phyloP scores from a whole-genome alignment of 2,888 invertebrate species.

The Lasioglossum lativentre region DNA sequence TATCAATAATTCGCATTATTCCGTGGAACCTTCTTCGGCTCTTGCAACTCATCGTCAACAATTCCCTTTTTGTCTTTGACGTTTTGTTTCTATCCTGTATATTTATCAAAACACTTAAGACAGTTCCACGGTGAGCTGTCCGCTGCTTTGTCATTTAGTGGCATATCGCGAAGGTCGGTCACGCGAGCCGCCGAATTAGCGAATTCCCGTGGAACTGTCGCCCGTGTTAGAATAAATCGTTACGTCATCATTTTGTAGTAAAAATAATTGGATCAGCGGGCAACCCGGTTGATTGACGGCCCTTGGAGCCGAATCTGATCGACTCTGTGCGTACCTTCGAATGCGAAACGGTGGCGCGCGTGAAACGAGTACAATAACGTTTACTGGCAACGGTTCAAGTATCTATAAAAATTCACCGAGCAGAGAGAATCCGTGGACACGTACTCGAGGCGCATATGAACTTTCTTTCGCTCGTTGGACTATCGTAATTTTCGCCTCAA shows the following conservation, averaged over 20 bases:
- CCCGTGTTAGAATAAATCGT: background rate
- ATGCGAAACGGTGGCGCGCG: background rate
- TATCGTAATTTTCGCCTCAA: background rate
- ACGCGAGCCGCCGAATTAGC: background rate
- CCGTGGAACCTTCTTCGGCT: background rate
- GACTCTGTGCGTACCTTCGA: constrained; percentile 23
- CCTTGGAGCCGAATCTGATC: background rate
- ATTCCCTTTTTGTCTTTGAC: background rate
- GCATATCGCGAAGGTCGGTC: background rate
- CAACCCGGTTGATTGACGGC: background rate
- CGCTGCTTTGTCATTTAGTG: background rate
- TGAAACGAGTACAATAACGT: constrained; percentile 27
- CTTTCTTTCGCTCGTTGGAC: background rate
- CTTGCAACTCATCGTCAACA: background rate
- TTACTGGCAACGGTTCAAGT: constrained; percentile 35
- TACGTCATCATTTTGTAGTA: background rate
- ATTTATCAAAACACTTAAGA: background rate
- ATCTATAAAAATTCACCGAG: constrained; percentile 35
- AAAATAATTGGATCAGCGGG: constrained; percentile 24
- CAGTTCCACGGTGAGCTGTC: background rate
- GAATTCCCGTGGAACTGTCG: background rate
- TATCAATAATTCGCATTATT: background rate
- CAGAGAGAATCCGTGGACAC: constrained; percentile 13
- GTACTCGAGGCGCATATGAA: background rate
- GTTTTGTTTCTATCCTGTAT: background rate